Conservation (phyloP, 1,140 invertebrate genomes). For the Antheraea mylitta region DNA sequence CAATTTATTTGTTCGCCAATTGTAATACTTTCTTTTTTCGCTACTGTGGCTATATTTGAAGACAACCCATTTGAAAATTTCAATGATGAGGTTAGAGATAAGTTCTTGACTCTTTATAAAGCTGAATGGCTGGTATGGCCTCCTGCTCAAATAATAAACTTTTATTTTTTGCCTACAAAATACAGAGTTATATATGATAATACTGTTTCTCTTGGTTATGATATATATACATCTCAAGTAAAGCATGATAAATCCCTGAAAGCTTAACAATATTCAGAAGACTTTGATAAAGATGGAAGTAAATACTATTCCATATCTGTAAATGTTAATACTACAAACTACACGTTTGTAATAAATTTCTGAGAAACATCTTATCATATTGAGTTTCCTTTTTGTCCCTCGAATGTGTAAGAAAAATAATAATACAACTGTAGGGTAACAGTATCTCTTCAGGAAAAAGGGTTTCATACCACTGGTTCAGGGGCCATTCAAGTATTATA, state of each 20-base stretch:
- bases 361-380: too few relatives aligned
- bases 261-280: neutral
- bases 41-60: constrained; percentile 87
- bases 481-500: too few relatives aligned
- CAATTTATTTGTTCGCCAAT: constrained; percentile 92
- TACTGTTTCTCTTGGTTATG: constrained; percentile 91
- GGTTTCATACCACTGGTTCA: too few relatives aligned
- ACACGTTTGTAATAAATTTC: too few relatives aligned
- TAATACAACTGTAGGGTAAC: too few relatives aligned
- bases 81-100: constrained; percentile 84
- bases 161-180: constrained; percentile 89
- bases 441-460: too few relatives aligned
- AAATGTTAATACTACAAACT: neutral
- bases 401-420: too few relatives aligned
- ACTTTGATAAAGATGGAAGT: neutral
- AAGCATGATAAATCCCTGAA: constrained; percentile 78
- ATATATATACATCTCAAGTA: constrained; percentile 92
- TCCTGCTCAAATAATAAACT: constrained; percentile 86
- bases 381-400: too few relatives aligned
- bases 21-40: constrained; percentile 88
- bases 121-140: constrained; percentile 90
- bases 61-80: constrained; percentile 80
- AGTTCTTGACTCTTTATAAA: constrained; percentile 87
- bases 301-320: neutral
- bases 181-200: constrained; percentile 94